Percentiles rank a stretch among this genome's conserved stretches.
Evolutionary conservation across 2,888 invertebrate genomes (phyloP).

Genomic region (Diaphora mendica): DNA sequence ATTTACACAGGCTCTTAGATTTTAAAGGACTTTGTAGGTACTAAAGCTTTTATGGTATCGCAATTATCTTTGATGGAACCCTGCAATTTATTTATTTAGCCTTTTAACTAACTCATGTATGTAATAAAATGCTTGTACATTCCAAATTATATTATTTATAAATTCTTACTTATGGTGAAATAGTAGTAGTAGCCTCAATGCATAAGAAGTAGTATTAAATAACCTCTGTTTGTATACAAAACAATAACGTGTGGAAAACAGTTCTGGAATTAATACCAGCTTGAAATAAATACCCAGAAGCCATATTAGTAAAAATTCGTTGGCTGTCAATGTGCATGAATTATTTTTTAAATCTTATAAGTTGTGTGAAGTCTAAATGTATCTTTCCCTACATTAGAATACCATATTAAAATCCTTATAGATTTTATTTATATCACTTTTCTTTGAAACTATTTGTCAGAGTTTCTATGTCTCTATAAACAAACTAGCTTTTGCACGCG

Average conservation of each 20-base stretch:
- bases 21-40: neutral
- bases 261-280: constrained; percentile 20
- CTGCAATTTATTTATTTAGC: constrained; percentile 3
- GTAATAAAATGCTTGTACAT: neutral
- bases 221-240: neutral
- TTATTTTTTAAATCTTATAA: constrained; percentile 4
- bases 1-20: neutral
- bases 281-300: constrained; percentile 27
- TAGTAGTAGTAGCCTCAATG: neutral
- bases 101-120: constrained; percentile 8
- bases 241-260: constrained; percentile 3
- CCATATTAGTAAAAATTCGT: constrained; percentile 26
- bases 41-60: neutral
- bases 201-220: neutral
- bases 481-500: too few species aligned
- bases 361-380: neutral
- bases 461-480: neutral
- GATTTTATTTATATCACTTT: neutral
- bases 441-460: neutral
- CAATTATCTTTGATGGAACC: constrained; percentile 5
- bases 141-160: neutral
- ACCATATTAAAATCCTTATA: neutral
- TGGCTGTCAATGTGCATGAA: constrained; percentile 17
- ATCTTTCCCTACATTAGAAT: neutral
- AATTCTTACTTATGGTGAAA: neutral